phyloP scores from a whole-genome alignment of 2,797 vertebrate species.

The Mormyrops attenuatus region DNA sequence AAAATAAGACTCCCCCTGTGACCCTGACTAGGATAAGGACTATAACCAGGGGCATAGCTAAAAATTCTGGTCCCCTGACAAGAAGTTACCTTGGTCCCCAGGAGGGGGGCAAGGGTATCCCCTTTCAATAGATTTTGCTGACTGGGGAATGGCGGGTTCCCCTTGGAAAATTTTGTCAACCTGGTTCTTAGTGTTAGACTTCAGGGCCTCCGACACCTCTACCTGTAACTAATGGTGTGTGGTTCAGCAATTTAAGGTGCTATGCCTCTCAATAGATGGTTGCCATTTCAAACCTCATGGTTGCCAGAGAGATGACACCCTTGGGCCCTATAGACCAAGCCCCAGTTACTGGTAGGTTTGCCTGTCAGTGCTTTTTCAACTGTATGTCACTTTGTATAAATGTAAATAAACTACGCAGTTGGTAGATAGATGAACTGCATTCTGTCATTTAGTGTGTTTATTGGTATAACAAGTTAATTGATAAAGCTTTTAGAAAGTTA shows the following conservation, averaged over 20 bases:
- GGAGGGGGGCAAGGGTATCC: not conserved
- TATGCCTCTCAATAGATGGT: not conserved
- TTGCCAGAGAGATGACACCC: not conserved
- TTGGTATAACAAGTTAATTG: not conserved
- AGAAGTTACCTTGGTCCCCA: not conserved
- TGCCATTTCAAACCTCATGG: not conserved
- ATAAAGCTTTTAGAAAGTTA: not conserved
- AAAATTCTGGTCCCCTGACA: not conserved
- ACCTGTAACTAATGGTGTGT: not conserved
- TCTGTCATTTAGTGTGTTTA: not conserved
- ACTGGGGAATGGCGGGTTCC: not conserved
- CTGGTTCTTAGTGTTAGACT: not conserved
- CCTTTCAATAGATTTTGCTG: not conserved
- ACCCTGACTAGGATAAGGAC: not conserved
- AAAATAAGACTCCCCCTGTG: not conserved
- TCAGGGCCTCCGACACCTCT: not conserved
- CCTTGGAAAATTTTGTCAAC: not conserved
- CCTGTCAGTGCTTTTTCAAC: not conserved
- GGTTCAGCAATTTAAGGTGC: not conserved
- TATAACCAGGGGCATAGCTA: not conserved
- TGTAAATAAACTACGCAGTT: not conserved
- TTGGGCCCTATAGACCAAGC: not conserved
- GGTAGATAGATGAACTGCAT: not conserved
- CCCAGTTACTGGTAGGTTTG: not conserved
- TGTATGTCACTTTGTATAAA: not conserved